Evolutionary conservation across 2,888 invertebrate species (phyloP).

Genomic region (Troilus luridus): DNA sequence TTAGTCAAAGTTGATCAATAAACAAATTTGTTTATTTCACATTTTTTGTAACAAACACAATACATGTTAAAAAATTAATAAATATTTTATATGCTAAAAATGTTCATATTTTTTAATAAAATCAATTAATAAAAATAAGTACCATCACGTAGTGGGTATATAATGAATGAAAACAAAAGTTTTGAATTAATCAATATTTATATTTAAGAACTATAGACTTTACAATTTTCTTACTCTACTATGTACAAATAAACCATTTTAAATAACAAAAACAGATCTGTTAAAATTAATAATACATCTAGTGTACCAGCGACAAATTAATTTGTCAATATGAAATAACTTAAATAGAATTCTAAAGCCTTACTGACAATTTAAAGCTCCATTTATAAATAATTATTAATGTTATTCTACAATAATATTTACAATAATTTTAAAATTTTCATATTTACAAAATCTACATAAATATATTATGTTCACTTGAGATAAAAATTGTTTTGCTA

Average conservation of each 20-base stretch:
- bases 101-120: too few relatives aligned
- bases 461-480: constrained; percentile 1
- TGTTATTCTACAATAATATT: not conserved
- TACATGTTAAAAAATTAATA: too few relatives aligned
- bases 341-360: not conserved
- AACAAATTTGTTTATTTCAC: too few relatives aligned
- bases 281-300: not conserved
- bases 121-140: too few relatives aligned
- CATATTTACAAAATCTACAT: constrained; percentile 44
- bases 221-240: not conserved
- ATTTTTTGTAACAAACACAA: too few relatives aligned
- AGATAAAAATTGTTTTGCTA: not conserved
- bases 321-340: not conserved
- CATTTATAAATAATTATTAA: constrained; percentile 11
- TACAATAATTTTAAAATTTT: constrained; percentile 10
- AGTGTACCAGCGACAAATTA: not conserved
- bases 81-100: too few relatives aligned
- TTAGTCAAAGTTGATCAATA: too few relatives aligned
- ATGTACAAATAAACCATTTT: constrained; percentile 18
- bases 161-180: not conserved
- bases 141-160: not conserved
- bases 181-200: constrained; percentile 8
- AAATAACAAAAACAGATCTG: not conserved
- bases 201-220: not conserved
- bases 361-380: constrained; percentile 5